Conservation (phyloP, 1,140 invertebrate genomes). For the Penaeus chinensis region DNA sequence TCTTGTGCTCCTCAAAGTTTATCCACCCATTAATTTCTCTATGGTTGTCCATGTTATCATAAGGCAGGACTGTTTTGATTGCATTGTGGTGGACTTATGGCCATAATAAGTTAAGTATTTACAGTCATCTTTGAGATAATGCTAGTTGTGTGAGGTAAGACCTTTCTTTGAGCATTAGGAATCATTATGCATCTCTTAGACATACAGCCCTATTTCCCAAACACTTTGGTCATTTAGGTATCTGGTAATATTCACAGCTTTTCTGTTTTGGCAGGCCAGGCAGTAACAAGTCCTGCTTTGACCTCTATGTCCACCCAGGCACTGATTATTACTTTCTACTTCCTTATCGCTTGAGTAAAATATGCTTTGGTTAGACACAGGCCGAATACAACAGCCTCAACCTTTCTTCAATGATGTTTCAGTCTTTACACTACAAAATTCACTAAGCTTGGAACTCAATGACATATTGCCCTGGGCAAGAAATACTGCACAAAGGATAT, state of each 20-base stretch:
- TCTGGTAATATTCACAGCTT: conserved; percentile 17
- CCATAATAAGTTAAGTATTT: conserved; percentile 47
- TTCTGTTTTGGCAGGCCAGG: neutral
- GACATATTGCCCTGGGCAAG: conserved; percentile 32
- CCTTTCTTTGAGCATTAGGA: conserved; percentile 55
- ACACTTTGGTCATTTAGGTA: conserved; percentile 46
- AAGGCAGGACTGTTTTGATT: conserved; percentile 62
- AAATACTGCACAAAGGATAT: conserved; percentile 9
- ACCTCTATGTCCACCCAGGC: conserved; percentile 47
- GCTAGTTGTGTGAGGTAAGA: conserved; percentile 52
- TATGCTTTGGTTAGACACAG: conserved; percentile 32
- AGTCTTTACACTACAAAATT: no score
- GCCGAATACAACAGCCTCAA: no score
- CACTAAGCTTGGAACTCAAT: no score
- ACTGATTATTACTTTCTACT: conserved; percentile 31
- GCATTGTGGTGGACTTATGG: conserved; percentile 52
- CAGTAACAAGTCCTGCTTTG: neutral
- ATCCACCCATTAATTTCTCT: conserved; percentile 17
- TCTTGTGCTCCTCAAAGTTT: conserved; percentile 31
- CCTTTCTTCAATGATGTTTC: no score
- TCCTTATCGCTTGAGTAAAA: neutral
- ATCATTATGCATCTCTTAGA: conserved; percentile 42
- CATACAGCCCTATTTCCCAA: conserved; percentile 41
- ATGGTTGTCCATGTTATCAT: conserved; percentile 16
- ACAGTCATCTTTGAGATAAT: conserved; percentile 56